Evolutionary conservation across 2,113 vertebrate species (phyloP).

Genomic region (Campylomormyrus numenius): DNA sequence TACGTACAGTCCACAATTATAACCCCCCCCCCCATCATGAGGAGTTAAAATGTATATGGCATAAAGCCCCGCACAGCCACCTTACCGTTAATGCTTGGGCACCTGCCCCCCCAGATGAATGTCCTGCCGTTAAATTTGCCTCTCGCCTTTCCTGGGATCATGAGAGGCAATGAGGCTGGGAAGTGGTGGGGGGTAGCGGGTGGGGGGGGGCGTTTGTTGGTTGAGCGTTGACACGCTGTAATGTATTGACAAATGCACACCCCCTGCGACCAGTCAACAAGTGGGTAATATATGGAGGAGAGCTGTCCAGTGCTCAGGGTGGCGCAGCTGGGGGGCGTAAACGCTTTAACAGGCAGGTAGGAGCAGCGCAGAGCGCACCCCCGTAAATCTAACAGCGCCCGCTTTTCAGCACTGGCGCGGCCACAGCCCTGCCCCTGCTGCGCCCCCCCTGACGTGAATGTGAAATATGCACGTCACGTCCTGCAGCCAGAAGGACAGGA

Average conservation of each 20-base stretch:
- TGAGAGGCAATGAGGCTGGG: background rate
- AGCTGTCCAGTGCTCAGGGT: conserved; percentile 25
- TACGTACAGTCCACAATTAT: background rate
- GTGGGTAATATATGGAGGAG: conserved; percentile 54
- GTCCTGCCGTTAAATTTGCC: background rate
- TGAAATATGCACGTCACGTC: background rate
- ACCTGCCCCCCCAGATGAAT: background rate
- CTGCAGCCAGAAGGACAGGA: background rate
- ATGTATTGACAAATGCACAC: conserved; percentile 61
- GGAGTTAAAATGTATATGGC: background rate
- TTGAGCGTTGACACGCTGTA: conserved; percentile 57
- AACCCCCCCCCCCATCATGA: background rate
- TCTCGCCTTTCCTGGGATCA: background rate
- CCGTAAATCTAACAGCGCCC: conserved; percentile 49
- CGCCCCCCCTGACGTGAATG: background rate
- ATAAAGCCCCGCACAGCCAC: background rate
- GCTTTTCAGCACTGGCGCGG: conserved; percentile 43
- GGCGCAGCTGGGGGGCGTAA: conserved; percentile 22
- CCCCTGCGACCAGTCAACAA: conserved; percentile 58
- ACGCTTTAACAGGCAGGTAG: conserved; percentile 54
- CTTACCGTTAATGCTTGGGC: background rate
- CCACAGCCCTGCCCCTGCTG: conserved; percentile 43
- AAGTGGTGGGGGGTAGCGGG: conserved; percentile 6
- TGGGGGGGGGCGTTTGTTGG: conserved; percentile 34
- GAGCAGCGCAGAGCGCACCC: conserved; percentile 29